Evolutionary conservation across 2,888 invertebrate species (phyloP).

Genomic region (Tiphia femorata): DNA sequence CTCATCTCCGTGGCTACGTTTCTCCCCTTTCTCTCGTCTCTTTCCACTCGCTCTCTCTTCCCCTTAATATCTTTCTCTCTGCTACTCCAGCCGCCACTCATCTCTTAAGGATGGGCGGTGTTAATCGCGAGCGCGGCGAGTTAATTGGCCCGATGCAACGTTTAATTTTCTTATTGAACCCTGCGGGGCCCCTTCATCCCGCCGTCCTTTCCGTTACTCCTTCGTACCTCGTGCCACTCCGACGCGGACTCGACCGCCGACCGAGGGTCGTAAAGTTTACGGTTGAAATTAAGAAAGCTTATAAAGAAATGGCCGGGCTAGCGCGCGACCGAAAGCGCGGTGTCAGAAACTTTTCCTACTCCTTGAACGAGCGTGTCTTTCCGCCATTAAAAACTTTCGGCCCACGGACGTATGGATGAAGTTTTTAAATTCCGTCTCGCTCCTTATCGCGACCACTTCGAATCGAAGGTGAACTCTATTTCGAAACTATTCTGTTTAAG

Average conservation of each 20-base stretch:
- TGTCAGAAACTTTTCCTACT: conserved; percentile 20
- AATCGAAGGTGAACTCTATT: too few relatives aligned
- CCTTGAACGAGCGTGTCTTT: conserved; percentile 13
- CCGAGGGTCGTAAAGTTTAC: conserved; percentile 24
- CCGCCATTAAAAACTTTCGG: conserved; percentile 14
- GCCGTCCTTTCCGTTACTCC: too few relatives aligned
- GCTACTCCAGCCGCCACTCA: not conserved
- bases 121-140: not conserved
- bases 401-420: conserved; percentile 9
- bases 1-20: not conserved
- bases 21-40: not conserved
- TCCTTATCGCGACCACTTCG: too few relatives aligned
- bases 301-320: conserved; percentile 30
- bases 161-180: not conserved
- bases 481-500: too few relatives aligned
- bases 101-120: too few relatives aligned
- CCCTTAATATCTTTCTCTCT: not conserved
- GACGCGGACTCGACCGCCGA: too few relatives aligned
- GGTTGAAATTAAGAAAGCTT: conserved; percentile 44
- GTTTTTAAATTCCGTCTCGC: too few relatives aligned
- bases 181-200: too few relatives aligned
- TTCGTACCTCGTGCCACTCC: too few relatives aligned
- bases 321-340: conserved; percentile 12
- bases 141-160: not conserved
- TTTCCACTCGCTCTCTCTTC: not conserved